A percentile compares a stretch with the other conserved stretches of the same genome.
Evolutionary conservation across 2,888 invertebrate genomes (phyloP).

Genomic region (Euzetes globulus): DNA sequence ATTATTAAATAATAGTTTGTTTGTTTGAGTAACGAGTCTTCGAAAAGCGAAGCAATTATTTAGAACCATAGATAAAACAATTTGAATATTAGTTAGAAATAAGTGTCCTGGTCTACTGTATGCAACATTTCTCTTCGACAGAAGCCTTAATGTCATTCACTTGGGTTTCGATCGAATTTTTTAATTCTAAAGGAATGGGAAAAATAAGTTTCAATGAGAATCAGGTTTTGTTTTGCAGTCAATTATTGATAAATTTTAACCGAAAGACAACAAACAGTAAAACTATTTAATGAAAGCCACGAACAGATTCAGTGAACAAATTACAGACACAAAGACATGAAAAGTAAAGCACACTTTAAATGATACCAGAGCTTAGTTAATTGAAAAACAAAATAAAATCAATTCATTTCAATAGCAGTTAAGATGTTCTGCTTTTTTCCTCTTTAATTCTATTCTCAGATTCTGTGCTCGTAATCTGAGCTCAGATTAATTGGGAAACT

Average conservation of each 20-base stretch:
- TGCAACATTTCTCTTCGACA: conserved; percentile 72
- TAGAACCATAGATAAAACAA: too few species aligned
- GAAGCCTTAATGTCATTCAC: conserved; percentile 92
- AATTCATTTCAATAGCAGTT: too few species aligned
- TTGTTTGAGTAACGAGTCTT: too few species aligned
- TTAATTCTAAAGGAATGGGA: conserved; percentile 63
- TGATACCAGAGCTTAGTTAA: background rate
- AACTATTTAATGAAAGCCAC: too few species aligned
- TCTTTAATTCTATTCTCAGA: too few species aligned
- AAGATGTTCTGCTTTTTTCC: too few species aligned
- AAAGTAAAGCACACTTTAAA: background rate
- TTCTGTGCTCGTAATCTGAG: background rate
- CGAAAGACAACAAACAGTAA: too few species aligned
- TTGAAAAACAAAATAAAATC: too few species aligned
- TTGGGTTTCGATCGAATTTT: conserved; percentile 94
- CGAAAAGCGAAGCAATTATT: too few species aligned
- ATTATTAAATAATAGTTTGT: too few species aligned
- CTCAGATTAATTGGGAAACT: background rate
- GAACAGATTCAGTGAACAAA: background rate
- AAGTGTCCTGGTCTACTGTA: conserved; percentile 39
- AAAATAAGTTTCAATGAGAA: background rate
- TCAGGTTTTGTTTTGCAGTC: background rate
- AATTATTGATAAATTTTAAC: background rate
- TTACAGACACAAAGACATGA: background rate
- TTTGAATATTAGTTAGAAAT: background rate